Evolutionary conservation across 2,888 invertebrate species (phyloP), one percentile per base, ranked within the genome.

Genomic region (Andrena marginata): DNA sequence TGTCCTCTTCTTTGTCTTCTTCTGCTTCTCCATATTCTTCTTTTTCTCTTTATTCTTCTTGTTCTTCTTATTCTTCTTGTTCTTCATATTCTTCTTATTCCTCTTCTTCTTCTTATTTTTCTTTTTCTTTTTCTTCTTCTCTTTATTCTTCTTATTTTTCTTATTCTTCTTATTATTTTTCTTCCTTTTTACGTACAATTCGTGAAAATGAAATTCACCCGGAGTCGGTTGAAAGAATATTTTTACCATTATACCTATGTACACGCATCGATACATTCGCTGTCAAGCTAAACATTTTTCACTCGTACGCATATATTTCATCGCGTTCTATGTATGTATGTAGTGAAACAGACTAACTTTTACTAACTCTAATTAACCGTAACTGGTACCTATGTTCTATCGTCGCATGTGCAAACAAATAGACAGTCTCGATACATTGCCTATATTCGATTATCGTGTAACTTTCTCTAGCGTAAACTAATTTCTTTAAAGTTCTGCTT

Each of bases 401-500:
- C 63, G 72, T 35, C 33, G 68, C 68, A 74, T 74, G 68, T 74
- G 56, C 68, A 67, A 80, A 80, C 71, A 70, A 81, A 59, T 49
- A 67, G 48, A 80, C 51, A 20, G 16, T 80, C 42, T 67, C 65
- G 23, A 10, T 70, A 67, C 31, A 60, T 62, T 29, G 8, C 20
- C 42, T 42, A 35, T 33, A 35, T 33, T 0, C 67, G 60, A 49
- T 59, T n/a, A 63, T 72, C 26, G 23, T 68, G 42, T 65, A 72
- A 62, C 65, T 42, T 69, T 73, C 33, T 60, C 54, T 42, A 48
- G 56, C 71, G 65, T 20, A 29, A 64, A 75, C 59, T 77, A 72
- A 74, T 75, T 82, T 51, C 5, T 80, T 69, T 51, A 26, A 13
- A 68, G 42, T 74, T 78, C 67, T 56, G 85, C 87, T 86, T 87